A percentile compares a stretch with the other conserved stretches of the same genome.
These are phyloP conservation scores for Oscheius sp. DNA, from an alignment of 1,140 invertebrate genomes.

Conservation along the genomic window DNA sequence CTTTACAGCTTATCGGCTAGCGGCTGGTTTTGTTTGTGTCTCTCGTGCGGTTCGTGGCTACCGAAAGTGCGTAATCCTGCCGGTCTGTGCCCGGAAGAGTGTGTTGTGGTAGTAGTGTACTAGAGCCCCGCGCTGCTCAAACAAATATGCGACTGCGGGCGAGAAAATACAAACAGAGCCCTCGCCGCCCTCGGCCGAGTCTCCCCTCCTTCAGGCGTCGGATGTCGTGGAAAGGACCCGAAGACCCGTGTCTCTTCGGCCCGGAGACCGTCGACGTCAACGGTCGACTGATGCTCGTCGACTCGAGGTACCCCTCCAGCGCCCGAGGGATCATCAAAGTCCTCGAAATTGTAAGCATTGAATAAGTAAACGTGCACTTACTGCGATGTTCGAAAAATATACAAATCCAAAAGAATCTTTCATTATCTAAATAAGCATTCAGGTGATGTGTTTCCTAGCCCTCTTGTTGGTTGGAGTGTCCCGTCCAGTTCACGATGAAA, in stretches of 20 bases:
- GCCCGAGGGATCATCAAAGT: neutral
- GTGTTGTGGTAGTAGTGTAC: no score
- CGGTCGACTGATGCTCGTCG: neutral
- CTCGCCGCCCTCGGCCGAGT: neutral
- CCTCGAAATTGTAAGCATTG: neutral
- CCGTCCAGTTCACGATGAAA: neutral
- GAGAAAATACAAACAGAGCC: slow-evolving; percentile 1
- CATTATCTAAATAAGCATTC: neutral
- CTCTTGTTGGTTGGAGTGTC: neutral
- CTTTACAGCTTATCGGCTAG: no score
- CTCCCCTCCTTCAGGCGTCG: neutral
- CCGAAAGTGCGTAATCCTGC: no score
- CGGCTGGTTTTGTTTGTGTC: no score
- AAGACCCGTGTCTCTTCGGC: neutral
- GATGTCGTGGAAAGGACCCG: neutral
- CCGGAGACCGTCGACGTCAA: neutral
- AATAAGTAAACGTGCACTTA: no score
- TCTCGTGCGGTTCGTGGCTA: no score
- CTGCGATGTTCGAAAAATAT: neutral
- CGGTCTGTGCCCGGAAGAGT: no score
- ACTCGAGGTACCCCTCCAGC: neutral
- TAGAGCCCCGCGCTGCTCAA: slow-evolving; percentile 1
- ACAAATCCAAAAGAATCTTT: neutral
- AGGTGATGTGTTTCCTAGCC: neutral
- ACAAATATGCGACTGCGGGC: slow-evolving; percentile 1